phyloP scores from a whole-genome alignment of 1,140 invertebrate genomes.

The Drosophila fuyamai region DNA sequence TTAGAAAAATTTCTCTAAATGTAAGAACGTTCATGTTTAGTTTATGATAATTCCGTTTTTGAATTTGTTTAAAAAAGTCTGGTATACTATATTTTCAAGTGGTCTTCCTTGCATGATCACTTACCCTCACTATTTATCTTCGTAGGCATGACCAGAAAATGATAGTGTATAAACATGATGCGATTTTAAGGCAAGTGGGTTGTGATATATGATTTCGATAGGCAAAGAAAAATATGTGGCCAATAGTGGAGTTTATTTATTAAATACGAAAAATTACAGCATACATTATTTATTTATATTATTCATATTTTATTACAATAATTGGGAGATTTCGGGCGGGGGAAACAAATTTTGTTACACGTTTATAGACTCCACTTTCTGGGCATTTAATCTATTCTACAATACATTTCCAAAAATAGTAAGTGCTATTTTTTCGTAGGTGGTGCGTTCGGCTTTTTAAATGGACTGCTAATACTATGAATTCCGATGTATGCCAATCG shows the following conservation, averaged over 20 bases:
- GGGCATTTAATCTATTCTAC: conserved; percentile 50
- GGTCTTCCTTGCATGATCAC: neutral
- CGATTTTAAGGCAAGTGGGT: conserved; percentile 21
- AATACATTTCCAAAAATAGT: conserved; percentile 30
- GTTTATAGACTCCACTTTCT: conserved; percentile 80
- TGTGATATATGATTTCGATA: conserved; percentile 48
- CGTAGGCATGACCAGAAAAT: conserved; percentile 69
- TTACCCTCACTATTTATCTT: conserved; percentile 19
- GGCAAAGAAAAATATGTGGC: conserved; percentile 32
- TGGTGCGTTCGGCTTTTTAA: conserved; percentile 25
- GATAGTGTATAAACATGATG: conserved; percentile 77
- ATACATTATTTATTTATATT: conserved; percentile 60
- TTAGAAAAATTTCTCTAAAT: no score
- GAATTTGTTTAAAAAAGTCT: no score
- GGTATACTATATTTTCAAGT: no score
- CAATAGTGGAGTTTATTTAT: conserved; percentile 52
- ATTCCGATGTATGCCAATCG: conserved; percentile 57
- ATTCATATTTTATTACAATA: conserved; percentile 65
- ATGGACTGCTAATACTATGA: conserved; percentile 72
- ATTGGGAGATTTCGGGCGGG: conserved; percentile 35
- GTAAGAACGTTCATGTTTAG: no score
- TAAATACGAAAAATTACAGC: conserved; percentile 61
- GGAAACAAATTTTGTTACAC: conserved; percentile 62
- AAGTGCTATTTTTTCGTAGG: conserved; percentile 8
- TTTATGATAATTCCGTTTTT: no score